These are phyloP conservation scores for Capreolus pygargus DNA, from an alignment of 2,113 vertebrate genomes.

Conservation along the genomic window DNA sequence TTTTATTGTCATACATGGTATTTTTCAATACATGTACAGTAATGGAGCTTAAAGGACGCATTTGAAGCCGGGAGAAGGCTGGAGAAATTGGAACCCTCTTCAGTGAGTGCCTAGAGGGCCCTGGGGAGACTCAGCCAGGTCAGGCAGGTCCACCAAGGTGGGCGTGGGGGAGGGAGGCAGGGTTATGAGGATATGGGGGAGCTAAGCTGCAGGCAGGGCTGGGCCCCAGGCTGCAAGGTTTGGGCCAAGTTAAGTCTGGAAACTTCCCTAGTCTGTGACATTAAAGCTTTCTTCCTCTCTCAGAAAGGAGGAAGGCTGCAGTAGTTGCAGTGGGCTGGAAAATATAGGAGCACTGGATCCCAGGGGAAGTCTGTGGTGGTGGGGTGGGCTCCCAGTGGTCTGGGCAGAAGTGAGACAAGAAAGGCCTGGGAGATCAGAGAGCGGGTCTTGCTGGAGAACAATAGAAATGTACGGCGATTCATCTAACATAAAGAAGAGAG, in stretches of 20 bases:
- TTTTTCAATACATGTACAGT: neutral
- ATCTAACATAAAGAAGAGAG: slow-evolving; percentile 48
- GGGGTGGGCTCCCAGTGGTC: neutral
- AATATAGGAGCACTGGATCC: neutral
- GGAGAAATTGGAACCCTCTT: neutral
- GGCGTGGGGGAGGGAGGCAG: neutral
- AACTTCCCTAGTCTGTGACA: neutral
- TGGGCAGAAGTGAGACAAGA: neutral
- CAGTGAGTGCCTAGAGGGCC: neutral
- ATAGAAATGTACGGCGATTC: slow-evolving; percentile 27
- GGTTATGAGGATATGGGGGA: neutral
- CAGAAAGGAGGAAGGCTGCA: neutral
- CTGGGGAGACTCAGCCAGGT: neutral
- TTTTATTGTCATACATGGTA: neutral
- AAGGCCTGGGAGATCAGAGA: neutral
- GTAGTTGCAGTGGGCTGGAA: neutral
- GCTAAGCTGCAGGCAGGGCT: neutral
- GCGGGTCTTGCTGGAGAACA: neutral
- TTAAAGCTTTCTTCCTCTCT: neutral
- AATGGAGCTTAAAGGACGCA: neutral
- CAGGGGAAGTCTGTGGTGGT: neutral
- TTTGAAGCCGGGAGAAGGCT: neutral
- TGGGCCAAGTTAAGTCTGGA: no score
- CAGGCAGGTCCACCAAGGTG: accelerated
- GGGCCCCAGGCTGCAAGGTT: neutral